Conservation (phyloP, 2,888 invertebrate genomes). For the Agelastica alni region DNA sequence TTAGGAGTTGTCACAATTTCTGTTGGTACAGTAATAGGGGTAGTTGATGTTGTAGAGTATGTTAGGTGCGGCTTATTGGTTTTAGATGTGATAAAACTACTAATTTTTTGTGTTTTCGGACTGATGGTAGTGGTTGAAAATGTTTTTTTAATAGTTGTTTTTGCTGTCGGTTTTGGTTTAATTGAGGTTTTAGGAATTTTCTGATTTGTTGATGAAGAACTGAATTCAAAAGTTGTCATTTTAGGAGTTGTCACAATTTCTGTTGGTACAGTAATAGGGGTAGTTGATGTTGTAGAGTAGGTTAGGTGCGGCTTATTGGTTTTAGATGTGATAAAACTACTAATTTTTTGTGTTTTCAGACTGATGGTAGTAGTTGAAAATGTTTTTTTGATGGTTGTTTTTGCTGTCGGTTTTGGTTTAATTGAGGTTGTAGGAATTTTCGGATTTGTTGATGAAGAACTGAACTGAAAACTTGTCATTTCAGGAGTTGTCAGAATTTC, state of each 20-base stretch:
- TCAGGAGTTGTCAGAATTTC: neutral
- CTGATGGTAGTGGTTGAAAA: neutral
- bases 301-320: too few relatives aligned
- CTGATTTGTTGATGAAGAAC: neutral
- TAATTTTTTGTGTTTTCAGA: neutral
- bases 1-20: neutral
- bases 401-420: constrained; percentile 11
- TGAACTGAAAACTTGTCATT: neutral
- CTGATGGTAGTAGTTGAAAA: neutral
- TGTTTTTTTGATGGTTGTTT: neutral
- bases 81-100: too few relatives aligned
- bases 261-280: neutral
- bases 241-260: neutral
- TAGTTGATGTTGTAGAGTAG: constrained; percentile 1
- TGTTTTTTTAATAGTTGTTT: neutral
- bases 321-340: too few relatives aligned
- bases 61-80: too few relatives aligned
- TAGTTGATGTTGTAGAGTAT: constrained; percentile 1
- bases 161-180: constrained; percentile 11
- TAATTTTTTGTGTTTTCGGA: neutral
- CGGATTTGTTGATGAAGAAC: neutral
- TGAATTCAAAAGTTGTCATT: neutral
- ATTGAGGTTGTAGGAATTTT: constrained; percentile 11
- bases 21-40: neutral
- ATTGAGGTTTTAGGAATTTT: constrained; percentile 11